A percentile compares a stretch with the other conserved stretches of the same genome.
Evolutionary conservation across 2,113 vertebrate species (phyloP).

Genomic region (Brachionichthys hirsutus): DNA sequence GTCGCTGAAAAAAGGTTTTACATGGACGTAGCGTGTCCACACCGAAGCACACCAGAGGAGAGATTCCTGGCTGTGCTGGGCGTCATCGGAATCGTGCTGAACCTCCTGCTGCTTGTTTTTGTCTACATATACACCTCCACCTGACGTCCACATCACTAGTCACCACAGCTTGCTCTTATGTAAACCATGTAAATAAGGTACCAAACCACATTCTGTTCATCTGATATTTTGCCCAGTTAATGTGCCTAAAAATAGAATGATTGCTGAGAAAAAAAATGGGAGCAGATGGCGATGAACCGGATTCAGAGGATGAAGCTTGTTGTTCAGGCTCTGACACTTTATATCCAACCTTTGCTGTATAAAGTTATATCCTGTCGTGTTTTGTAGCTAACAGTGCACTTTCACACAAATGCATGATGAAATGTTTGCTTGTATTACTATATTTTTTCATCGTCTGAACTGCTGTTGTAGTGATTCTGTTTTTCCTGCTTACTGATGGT

Average conservation of each 20-base stretch:
- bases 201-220: not conserved
- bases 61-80: constrained; percentile 72
- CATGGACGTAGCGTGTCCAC: constrained; percentile 65
- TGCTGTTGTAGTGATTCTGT: constrained; percentile 5
- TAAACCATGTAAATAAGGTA: constrained; percentile 22
- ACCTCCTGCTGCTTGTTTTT: constrained; percentile 67
- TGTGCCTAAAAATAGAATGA: constrained; percentile 3
- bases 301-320: not conserved
- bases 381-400: constrained; percentile 9
- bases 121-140: constrained; percentile 69
- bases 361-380: constrained; percentile 7
- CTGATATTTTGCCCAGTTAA: not conserved
- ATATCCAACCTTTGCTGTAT: not conserved
- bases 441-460: not conserved
- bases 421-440: constrained; percentile 22
- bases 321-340: not conserved
- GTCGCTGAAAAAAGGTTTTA: constrained; percentile 20
- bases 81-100: constrained; percentile 66
- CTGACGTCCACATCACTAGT: too few species aligned
- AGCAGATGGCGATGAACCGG: not conserved
- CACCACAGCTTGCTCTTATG: too few species aligned
- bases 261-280: not conserved
- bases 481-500: constrained; percentile 5
- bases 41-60: constrained; percentile 66
- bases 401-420: constrained; percentile 14